Evolutionary conservation across 2,113 vertebrate species (phyloP), one percentile per base, ranked within the genome.

Genomic region (Ornithorhynchus anatinus): DNA sequence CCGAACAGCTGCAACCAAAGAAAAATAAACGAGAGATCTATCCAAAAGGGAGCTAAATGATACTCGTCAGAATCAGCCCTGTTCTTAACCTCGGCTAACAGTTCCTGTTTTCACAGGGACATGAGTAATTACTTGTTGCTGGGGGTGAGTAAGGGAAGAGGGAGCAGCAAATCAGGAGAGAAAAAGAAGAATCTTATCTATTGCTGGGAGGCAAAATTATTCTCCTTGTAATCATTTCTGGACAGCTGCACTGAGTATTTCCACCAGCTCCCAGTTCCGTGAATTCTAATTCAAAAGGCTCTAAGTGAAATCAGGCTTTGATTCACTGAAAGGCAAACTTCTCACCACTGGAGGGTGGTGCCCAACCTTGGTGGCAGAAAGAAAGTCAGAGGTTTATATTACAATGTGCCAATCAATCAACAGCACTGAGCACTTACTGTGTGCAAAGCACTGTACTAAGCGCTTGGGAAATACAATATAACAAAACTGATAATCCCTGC

Each of bases 1-100:
- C 42, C 57, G n/a, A 29, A 56, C 63, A 58, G 25, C 54, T 60
- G 15, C 12, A 57, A 43, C 8, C 19, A 77, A 51, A 65, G 2
- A 65, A 72, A 78, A 84, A 72, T n/a, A 63, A 79, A 64, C 19
- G 50, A 19, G 22, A 75, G 80, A 62, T 7, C 31, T 72, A 59
- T 59, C 67, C 4, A 27, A 25, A 81, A 68, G 1, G 1, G 39
- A 75, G 16, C 27, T 81, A 64, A 75, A 56, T 4, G 0, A 52
- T 48, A 10, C 25, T 80, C 40, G 47, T 22, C n/a, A 22, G 10
- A 19, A 56, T 80, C n/a, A 51, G 8, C 38, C 54, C 22, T 33
- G 66, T 45, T 63, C 45, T 72, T 8, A 3, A 15, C 5, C 56
- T 81, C 53, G 35, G 36, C 70, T 59, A 61, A 15, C 17, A 39